phyloP scores from a whole-genome alignment of 2,888 invertebrate genomes.

The Stenurella melanura region DNA sequence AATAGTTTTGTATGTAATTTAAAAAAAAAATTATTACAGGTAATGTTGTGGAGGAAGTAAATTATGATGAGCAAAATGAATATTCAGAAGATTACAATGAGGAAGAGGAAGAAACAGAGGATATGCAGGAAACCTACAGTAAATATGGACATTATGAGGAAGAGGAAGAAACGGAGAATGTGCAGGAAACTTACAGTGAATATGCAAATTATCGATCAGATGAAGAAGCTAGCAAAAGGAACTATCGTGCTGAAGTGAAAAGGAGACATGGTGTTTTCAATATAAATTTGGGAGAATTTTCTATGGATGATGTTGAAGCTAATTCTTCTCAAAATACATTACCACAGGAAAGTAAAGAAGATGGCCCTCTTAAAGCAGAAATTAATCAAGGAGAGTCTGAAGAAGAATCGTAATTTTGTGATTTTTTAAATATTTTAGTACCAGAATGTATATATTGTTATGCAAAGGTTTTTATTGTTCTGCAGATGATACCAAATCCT shows the following conservation, averaged over 20 bases:
- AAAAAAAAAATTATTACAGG: too few species aligned
- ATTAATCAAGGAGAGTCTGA: background rate
- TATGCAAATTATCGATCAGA: background rate
- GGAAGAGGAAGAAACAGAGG: constrained; percentile 22
- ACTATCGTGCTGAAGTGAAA: constrained; percentile 4
- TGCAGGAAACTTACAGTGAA: constrained; percentile 16
- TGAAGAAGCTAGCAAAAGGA: constrained; percentile 9
- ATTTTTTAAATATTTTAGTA: background rate
- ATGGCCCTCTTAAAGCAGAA: background rate
- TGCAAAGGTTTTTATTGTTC: too few species aligned
- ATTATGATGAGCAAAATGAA: background rate
- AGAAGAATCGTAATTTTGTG: background rate
- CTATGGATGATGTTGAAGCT: constrained; percentile 34
- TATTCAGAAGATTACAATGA: constrained; percentile 15
- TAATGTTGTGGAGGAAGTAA: constrained; percentile 33
- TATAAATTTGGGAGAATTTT: constrained; percentile 45
- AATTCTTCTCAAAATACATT: constrained; percentile 8
- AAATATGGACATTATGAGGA: constrained; percentile 20
- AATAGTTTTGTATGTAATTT: too few species aligned
- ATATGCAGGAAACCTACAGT: constrained; percentile 20
- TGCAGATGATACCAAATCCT: too few species aligned
- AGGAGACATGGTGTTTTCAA: constrained; percentile 41
- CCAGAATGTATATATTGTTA: background rate
- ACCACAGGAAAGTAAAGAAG: background rate
- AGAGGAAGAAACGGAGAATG: constrained; percentile 20